Evolutionary conservation across 2,113 vertebrate species (phyloP), one percentile per base, ranked within the genome.

Genomic region (Toxostoma redivivum): DNA sequence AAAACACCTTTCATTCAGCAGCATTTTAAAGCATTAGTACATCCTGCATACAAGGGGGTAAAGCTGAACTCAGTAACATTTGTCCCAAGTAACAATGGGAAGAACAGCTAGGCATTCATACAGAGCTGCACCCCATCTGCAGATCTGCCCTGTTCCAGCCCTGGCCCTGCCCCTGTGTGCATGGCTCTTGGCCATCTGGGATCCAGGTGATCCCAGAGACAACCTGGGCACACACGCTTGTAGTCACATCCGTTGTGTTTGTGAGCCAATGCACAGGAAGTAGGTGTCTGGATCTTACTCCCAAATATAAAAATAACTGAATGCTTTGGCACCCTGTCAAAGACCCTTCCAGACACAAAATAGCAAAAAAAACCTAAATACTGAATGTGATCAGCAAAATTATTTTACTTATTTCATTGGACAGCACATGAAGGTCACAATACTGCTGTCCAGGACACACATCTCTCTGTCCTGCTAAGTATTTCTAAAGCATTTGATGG

Each of bases 151-250:
- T 40, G 37, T 1, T 82, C 70, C 62, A 74, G 47, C 61, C 51
- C 61, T 33, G 53, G 53, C 47, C 47, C 50, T 37, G 20, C 0
- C 2, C 24, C 50, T 0, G 0, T 0, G 0, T 47, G 14, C 10
- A 0, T 33, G n/a, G 33, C 21, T 40, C 42, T 61, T 4, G 2
- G 42, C 38, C 90, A 56, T 66, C 58, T 73, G 70, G 66, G 53
- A 54, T 91, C 25, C 76, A 77, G 22, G 74, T 18, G 10, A 62
- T 86, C 27, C 57, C 57, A 54, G 48, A 54, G 38, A 73, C 40
- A 77, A 31, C 45, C 3, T 45, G 38, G 38, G 42, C 38, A 73
- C 24, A 30, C 20, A 45, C 31, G 47, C 37, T 58, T n/a, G 21
- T 5, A 47, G 30, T 69, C 71, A 47, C 54, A 56, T 6, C 2